Conservation (phyloP, 2,888 invertebrate genomes). For the Pegoplata infirma region DNA sequence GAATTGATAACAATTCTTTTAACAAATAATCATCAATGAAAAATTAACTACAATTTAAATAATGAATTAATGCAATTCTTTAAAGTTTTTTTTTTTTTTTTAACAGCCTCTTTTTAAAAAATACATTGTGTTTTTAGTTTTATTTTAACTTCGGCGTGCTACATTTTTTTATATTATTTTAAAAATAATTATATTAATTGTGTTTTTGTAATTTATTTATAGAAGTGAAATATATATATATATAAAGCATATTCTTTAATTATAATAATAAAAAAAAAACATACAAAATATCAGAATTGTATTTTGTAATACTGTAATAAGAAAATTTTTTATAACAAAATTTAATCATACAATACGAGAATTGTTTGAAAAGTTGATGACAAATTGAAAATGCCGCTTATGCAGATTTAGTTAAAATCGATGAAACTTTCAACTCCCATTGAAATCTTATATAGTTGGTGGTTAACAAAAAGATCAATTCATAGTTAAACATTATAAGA, state of each 20-base stretch:
- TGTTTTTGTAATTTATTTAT: constrained; percentile 53
- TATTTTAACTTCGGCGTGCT: constrained; percentile 45
- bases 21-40: too few relatives aligned
- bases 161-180: constrained; percentile 15
- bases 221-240: constrained; percentile 30
- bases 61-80: background rate
- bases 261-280: constrained; percentile 39
- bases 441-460: too few relatives aligned
- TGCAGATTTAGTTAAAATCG: too few relatives aligned
- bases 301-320: constrained; percentile 27
- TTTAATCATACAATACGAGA: background rate
- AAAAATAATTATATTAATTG: constrained; percentile 11
- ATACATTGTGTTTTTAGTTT: constrained; percentile 5
- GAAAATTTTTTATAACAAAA: background rate
- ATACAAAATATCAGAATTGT: constrained; percentile 12
- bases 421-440: too few relatives aligned
- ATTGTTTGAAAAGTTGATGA: background rate
- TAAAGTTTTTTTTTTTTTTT: background rate
- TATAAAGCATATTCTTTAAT: constrained; percentile 50
- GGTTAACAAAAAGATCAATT: too few relatives aligned
- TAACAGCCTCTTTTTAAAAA: background rate
- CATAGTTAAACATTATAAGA: too few relatives aligned
- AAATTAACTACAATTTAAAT: background rate
- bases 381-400: too few relatives aligned
- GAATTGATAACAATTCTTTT: background rate